Evolutionary conservation across 2,888 invertebrate genomes (phyloP).

Genomic region (Pachymerium ferrugineum): DNA sequence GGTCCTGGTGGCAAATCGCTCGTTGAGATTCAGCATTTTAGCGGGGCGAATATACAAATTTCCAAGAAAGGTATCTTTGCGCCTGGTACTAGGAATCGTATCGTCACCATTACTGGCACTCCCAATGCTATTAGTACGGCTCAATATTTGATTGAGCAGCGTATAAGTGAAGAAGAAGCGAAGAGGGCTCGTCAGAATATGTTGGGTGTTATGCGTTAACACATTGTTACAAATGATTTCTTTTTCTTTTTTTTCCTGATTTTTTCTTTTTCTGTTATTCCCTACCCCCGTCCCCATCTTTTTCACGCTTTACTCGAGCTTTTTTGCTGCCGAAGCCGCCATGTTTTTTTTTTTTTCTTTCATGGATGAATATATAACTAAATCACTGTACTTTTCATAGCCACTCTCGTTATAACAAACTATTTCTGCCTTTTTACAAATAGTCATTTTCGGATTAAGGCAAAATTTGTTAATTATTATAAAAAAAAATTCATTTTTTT

Average conservation of each 20-base stretch:
- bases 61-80: slow-evolving; percentile 97
- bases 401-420: no score
- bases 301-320: no score
- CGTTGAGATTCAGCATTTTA: slow-evolving; percentile 94
- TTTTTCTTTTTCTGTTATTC: slow-evolving; percentile 5
- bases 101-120: slow-evolving; percentile 90
- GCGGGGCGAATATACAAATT: slow-evolving; percentile 96
- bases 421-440: no score
- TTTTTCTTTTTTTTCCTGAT: neutral
- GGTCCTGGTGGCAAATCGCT: slow-evolving; percentile 94
- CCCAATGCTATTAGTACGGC: slow-evolving; percentile 83
- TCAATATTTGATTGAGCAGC: slow-evolving; percentile 92
- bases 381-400: no score
- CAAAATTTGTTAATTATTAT: no score
- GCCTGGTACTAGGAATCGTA: slow-evolving; percentile 93
- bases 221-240: no score
- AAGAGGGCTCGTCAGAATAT: slow-evolving; percentile 80
- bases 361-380: no score
- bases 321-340: no score
- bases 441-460: no score
- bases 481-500: no score
- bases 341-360: no score
- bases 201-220: slow-evolving; percentile 38
- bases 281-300: no score
- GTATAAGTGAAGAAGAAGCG: slow-evolving; percentile 90